Percentiles rank a stretch among this genome's conserved stretches.
Evolutionary conservation across 2,797 vertebrate genomes (phyloP).

Genomic region (Tinamus major): DNA sequence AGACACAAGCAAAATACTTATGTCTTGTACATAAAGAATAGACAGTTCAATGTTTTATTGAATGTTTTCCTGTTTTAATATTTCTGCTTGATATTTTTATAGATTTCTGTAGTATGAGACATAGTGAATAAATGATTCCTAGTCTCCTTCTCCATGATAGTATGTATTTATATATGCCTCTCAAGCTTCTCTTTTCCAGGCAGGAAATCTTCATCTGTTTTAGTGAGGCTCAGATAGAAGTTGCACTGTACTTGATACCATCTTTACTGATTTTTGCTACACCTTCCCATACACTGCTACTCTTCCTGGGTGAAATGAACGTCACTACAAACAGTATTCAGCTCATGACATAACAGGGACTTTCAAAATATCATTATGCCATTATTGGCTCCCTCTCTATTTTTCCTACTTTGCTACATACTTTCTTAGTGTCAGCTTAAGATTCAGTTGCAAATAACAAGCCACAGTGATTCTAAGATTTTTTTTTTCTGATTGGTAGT

Average conservation of each 20-base stretch:
- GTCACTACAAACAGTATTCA: neutral
- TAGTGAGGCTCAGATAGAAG: neutral
- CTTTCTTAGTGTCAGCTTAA: neutral
- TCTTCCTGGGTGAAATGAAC: neutral
- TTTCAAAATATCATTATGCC: neutral
- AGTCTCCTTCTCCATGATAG: neutral
- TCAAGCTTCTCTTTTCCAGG: neutral
- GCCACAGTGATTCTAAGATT: neutral
- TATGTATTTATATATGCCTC: neutral
- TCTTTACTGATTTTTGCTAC: neutral
- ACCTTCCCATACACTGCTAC: neutral
- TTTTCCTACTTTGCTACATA: neutral
- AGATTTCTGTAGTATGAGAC: neutral
- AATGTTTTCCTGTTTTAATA: neutral
- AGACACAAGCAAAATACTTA: neutral
- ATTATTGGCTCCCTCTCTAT: neutral
- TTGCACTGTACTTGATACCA: neutral
- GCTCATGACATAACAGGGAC: neutral
- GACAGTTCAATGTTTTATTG: neutral
- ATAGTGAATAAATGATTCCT: neutral
- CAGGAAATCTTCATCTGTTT: neutral
- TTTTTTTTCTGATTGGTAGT: neutral
- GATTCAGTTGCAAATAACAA: neutral
- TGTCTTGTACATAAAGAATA: neutral
- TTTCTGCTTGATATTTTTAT: neutral